Percentiles rank a stretch among this genome's conserved stretches.
Conservation (phyloP, 2,113 vertebrate species). For the Pleuronectes platessa region DNA sequence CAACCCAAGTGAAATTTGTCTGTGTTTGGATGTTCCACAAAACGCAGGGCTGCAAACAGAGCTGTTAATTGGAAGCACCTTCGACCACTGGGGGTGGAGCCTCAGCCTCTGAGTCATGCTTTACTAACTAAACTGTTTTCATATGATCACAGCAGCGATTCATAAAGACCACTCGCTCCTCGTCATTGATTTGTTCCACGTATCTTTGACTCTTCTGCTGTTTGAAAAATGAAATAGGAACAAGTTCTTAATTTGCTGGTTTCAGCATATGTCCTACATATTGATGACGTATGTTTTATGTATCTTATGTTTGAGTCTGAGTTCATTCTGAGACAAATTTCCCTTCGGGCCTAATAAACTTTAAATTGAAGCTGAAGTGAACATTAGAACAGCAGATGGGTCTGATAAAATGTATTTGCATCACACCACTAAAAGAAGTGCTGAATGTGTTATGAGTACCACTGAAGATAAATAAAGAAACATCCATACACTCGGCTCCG, state of each 20-base stretch:
- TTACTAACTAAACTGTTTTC: constrained; percentile 7
- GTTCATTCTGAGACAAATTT: constrained; percentile 35
- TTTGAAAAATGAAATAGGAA: constrained; percentile 30
- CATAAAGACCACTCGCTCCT: constrained; percentile 7
- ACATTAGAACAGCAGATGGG: constrained; percentile 66
- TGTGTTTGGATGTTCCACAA: constrained; percentile 55
- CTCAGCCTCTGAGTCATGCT: constrained; percentile 24
- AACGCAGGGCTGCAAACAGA: constrained; percentile 50
- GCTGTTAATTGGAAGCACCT: constrained; percentile 62
- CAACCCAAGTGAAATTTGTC: constrained; percentile 61
- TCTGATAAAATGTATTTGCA: constrained; percentile 47
- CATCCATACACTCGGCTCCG: constrained; percentile 33
- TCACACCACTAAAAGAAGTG: constrained; percentile 50
- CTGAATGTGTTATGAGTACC: constrained; percentile 53
- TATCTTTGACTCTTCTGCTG: neutral
- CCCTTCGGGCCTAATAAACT: constrained; percentile 62
- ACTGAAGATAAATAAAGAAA: constrained; percentile 60
- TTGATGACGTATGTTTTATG: constrained; percentile 53
- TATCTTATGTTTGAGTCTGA: constrained; percentile 31
- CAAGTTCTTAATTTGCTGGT: neutral
- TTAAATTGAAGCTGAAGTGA: constrained; percentile 49
- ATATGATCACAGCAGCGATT: constrained; percentile 8
- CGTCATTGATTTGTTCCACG: constrained; percentile 13
- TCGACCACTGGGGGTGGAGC: constrained; percentile 25
- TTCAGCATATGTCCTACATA: constrained; percentile 45